These are phyloP conservation scores for Bolinopsis microptera DNA, from an alignment of 37 sponge, comb jelly and placozoan genomes.

Conservation along the genomic window DNA sequence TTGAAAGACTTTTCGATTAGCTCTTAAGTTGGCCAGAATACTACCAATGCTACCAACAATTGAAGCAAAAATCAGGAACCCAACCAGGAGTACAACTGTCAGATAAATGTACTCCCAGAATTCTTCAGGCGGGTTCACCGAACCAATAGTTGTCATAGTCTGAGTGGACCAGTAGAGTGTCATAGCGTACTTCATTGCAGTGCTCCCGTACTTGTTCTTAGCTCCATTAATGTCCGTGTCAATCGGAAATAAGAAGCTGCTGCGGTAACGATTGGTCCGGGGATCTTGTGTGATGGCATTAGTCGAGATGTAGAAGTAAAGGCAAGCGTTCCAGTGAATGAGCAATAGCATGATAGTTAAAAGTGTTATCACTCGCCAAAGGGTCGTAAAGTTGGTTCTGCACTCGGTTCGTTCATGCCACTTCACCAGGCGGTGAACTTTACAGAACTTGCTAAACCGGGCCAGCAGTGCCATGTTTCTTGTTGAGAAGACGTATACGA, in stretches of 20 bases:
- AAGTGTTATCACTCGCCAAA: conserved; percentile 67
- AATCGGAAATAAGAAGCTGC: conserved; percentile 2
- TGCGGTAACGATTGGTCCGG: not conserved
- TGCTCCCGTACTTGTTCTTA: conserved; percentile 60
- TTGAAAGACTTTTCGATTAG: conserved; percentile 80
- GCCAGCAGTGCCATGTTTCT: not conserved
- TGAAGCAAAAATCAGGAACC: conserved; percentile 93
- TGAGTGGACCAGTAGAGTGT: conserved; percentile 92
- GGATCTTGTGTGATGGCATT: not conserved
- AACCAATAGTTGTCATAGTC: conserved; percentile 92
- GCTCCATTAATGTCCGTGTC: not conserved
- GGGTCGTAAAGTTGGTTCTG: conserved; percentile 68
- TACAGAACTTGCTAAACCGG: conserved; percentile 66
- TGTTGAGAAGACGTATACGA: not conserved
- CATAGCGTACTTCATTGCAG: conserved; percentile 78
- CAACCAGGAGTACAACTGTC: conserved; percentile 81
- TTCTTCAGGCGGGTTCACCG: conserved; percentile 78
- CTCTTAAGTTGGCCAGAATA: conserved; percentile 87
- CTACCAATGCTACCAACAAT: conserved; percentile 89
- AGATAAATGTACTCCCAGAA: conserved; percentile 84
- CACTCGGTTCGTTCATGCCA: conserved; percentile 71
- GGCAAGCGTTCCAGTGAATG: conserved; percentile 78
- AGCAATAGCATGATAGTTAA: conserved; percentile 68
- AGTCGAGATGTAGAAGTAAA: conserved; percentile 71
- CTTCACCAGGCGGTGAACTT: conserved; percentile 67